Base-by-base conservation (phyloP, 2,113 vertebrate species). In the Zapus hudsonius region DNA sequence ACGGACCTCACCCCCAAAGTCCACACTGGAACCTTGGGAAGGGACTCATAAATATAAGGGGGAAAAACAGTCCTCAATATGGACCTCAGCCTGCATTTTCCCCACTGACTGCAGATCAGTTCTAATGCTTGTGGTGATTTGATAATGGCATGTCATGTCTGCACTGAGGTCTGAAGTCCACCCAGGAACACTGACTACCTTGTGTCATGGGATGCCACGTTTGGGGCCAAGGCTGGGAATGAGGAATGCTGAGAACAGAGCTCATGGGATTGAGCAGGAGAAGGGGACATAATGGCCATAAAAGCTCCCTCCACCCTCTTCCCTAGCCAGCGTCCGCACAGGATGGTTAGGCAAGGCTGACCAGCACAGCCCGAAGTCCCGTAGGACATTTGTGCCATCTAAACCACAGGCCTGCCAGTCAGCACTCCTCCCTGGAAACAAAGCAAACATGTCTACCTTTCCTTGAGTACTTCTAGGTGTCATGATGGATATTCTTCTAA, bases 321-420 rank as follows among this genome's bases (percentile, higher is more conserved):
- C 9, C 55, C 61, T 29, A 73, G 55, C n/a, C 67, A 89, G 11
- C 0, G 0, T 6, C 57, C n/a, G 36, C 75, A 66, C 0, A 52
- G 87, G 38, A 76, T 13, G 5, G 36, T 23, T 36, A 33, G 13
- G n/a, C 38, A 75, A 84, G 29, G 47, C 78, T 31, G 74, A 57
- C 0, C 0, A 31, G 64, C 20, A 10, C 3, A 12, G 17, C 55
- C 74, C 38, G 25, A 83, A 47, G 63, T 73, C 33, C 29, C 2
- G 5, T 5, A 9, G 22, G 20, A 13, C 19, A 42, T 40, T 55
- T n/a, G 27, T 25, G 16, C 44, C 33, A 40, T 25, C 42, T 15
- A 44, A 44, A 29, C 44, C 1, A 16, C 64, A 40, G 20, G 27
- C 2, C 4, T 20, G 42, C 27, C 61, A 17, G 31, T 82, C 15